phyloP scores from a whole-genome alignment of 2,888 invertebrate species.

The Drosophila formosana region DNA sequence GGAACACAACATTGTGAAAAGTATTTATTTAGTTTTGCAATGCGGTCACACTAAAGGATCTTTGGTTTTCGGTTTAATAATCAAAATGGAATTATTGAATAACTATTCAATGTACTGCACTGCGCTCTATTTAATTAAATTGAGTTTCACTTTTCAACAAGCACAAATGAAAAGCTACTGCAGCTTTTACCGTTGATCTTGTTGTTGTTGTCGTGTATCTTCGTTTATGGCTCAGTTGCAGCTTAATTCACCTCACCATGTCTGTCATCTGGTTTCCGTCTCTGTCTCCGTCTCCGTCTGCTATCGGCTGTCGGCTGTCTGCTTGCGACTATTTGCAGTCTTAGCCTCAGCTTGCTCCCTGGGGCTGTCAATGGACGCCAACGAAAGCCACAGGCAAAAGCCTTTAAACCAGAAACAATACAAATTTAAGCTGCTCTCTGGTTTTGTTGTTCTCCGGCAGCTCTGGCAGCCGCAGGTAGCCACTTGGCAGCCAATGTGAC shows the following conservation, averaged over 20 bases:
- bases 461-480: slow-evolving; percentile 31
- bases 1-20: slow-evolving; percentile 2
- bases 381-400: slow-evolving; percentile 39
- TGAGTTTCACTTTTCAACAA: background rate
- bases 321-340: background rate
- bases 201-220: slow-evolving; percentile 1
- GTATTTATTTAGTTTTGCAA: too few relatives aligned
- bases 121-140: too few relatives aligned
- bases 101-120: too few relatives aligned
- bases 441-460: background rate
- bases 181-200: background rate
- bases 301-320: too few relatives aligned
- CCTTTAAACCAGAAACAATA: slow-evolving; percentile 45
- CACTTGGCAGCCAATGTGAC: slow-evolving; percentile 25
- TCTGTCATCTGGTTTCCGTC: background rate
- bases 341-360: slow-evolving; percentile 12
- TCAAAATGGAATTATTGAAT: too few relatives aligned
- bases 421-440: slow-evolving; percentile 29
- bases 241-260: slow-evolving; percentile 22
- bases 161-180: slow-evolving; percentile 11
- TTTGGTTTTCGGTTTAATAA: too few relatives aligned
- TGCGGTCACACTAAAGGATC: too few relatives aligned
- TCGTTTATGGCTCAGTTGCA: slow-evolving; percentile 23
- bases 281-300: too few relatives aligned
- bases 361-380: slow-evolving; percentile 41